A percentile compares a stretch with the other conserved stretches of the same genome.
These are phyloP conservation scores for Saimiri boliviensis DNA, from an alignment of 2,113 vertebrate genomes.

Conservation along the genomic window DNA sequence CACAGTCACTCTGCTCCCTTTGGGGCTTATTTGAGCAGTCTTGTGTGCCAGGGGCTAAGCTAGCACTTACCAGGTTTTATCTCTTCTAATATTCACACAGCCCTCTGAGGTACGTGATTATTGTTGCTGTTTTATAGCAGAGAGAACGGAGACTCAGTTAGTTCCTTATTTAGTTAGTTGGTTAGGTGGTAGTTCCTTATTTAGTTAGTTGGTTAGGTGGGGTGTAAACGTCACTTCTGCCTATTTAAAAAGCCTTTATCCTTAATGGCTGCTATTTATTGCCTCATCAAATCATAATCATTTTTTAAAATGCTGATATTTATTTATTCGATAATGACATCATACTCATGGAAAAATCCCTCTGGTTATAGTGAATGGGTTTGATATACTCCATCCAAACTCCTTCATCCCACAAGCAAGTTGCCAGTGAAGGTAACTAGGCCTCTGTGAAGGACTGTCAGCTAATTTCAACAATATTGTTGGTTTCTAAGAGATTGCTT, in stretches of 20 bases:
- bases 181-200: background rate
- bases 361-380: background rate
- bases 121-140: background rate
- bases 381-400: background rate
- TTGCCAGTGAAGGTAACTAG: background rate
- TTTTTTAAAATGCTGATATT: constrained; percentile 7
- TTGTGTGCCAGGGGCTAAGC: fast-evolving
- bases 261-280: background rate
- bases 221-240: background rate
- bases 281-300: constrained; percentile 24
- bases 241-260: background rate
- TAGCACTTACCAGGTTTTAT: background rate
- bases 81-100: background rate
- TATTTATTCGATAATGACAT: background rate
- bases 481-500: background rate
- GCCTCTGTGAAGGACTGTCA: background rate
- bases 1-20: background rate
- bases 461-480: background rate
- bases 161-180: no score
- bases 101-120: background rate
- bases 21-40: background rate
- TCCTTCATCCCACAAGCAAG: background rate
- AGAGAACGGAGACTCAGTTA: background rate
- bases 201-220: background rate
- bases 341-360: background rate